Base-by-base conservation (phyloP, 2,888 invertebrate species). In the Branchipolynoe longqiensis region DNA sequence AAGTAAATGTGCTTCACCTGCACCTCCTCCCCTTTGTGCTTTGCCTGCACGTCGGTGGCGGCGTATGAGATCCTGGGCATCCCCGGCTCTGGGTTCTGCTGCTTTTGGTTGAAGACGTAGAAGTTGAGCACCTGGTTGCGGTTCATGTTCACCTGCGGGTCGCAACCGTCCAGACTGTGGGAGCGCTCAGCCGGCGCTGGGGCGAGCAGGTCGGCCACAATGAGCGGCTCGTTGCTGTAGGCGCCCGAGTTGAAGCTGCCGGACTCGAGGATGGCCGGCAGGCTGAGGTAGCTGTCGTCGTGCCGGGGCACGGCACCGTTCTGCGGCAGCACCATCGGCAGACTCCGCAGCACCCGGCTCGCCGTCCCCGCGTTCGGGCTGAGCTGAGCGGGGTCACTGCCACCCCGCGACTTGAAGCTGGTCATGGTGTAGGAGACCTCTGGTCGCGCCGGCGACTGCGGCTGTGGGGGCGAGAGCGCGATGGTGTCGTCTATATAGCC, bases 171-270 rank as follows among this genome's bases (percentile, higher is more conserved):
- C n/a, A 62, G n/a, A 8, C 64, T 81, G 14, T 6, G 28, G 1
- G 28, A 28, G 22, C 12, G 6, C 0, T 12, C 22, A n/a, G 25
- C 41, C 6, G 25, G 28, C n/a, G 28, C 40, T 4, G 22, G 25
- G 4, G 62, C 85, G 64, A 86, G 28, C 3, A 86, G 28, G 33
- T 85, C 86, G 18, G 86, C 82, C 31, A 86, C 84, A 12, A 86
- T 85, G 25, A 86, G 78, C 6, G 86, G 86, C 38, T 86, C 86
- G 41, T 86, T 86, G 82, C 86, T 86, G 85, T 82, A 86, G 8
- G 85, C 82, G 4, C 48, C 82, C 6, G 56, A 82, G 36, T 38
- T 33, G 28, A 18, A 33, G 38, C 83, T 82, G 1, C 82, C 82
- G 12, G 58, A 40, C 28, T 85, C 85, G 14, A 33, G 25, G 14